Conservation (phyloP, 2,113 vertebrate genomes). For the Toxotes chatareus region DNA sequence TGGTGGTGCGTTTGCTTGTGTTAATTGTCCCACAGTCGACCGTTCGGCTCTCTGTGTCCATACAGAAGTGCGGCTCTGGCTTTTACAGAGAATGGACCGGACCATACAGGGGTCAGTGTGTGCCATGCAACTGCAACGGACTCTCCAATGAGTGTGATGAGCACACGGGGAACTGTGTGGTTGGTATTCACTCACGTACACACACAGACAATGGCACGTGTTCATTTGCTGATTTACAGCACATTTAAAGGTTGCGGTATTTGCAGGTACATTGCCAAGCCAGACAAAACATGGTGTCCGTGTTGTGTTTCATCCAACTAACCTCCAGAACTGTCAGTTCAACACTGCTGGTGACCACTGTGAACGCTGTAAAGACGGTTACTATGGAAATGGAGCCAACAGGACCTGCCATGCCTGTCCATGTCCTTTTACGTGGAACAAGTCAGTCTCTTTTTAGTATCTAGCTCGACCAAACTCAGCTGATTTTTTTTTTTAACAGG, state of each 20-base stretch:
- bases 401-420: slow-evolving; percentile 86
- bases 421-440: slow-evolving; percentile 86
- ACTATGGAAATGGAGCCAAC: slow-evolving; percentile 83
- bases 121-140: slow-evolving; percentile 89
- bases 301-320: slow-evolving; percentile 17
- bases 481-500: neutral
- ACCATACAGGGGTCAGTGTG: slow-evolving; percentile 81
- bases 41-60: slow-evolving; percentile 14
- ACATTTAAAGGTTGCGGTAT: neutral
- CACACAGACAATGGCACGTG: neutral
- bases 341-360: slow-evolving; percentile 87
- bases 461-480: neutral
- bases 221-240: neutral
- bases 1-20: neutral
- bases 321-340: slow-evolving; percentile 86
- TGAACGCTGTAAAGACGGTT: slow-evolving; percentile 88
- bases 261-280: neutral
- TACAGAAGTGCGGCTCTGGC: slow-evolving; percentile 86
- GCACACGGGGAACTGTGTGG: slow-evolving; percentile 87
- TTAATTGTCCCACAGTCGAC: neutral
- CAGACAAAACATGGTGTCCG: neutral
- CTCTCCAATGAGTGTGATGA: slow-evolving; percentile 87
- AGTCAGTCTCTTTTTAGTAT: slow-evolving; percentile 72
- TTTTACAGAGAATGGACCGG: slow-evolving; percentile 85
- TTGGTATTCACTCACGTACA: slow-evolving; percentile 71